Conservation (phyloP, 2,113 vertebrate genomes). For the Dolichotis patagonum region DNA sequence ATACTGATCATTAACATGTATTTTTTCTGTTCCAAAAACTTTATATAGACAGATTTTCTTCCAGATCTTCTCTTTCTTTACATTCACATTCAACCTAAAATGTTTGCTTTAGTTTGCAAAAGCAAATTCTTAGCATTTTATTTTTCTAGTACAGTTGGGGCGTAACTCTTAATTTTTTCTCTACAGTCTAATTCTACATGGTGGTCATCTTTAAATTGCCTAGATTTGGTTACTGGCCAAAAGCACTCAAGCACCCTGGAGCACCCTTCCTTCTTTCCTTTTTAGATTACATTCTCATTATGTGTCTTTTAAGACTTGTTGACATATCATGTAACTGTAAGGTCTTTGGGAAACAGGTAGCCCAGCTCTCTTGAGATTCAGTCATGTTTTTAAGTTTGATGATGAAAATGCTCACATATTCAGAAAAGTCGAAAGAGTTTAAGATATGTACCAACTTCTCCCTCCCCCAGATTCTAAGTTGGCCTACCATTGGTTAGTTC, state of each 20-base stretch:
- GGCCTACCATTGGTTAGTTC: background rate
- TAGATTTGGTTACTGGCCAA: background rate
- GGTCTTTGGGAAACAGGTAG: background rate
- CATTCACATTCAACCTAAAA: background rate
- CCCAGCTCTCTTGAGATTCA: background rate
- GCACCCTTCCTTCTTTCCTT: background rate
- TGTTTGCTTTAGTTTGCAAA: background rate
- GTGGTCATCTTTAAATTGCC: background rate
- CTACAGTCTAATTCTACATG: background rate
- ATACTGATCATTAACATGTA: background rate
- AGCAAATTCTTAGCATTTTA: constrained; percentile 9
- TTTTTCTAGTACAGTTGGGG: background rate
- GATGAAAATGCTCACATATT: background rate
- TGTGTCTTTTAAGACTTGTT: background rate
- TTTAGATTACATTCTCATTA: background rate
- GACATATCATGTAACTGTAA: background rate
- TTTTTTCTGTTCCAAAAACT: background rate
- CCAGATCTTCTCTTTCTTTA: background rate
- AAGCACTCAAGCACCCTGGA: background rate
- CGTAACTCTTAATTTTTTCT: background rate
- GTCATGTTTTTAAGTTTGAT: background rate
- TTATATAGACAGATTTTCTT: background rate
- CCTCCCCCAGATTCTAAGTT: background rate
- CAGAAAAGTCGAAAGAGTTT: constrained; percentile 18
- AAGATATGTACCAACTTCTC: background rate